Conservation (phyloP, 2,888 invertebrate species). For the Amphipyra berbera region DNA sequence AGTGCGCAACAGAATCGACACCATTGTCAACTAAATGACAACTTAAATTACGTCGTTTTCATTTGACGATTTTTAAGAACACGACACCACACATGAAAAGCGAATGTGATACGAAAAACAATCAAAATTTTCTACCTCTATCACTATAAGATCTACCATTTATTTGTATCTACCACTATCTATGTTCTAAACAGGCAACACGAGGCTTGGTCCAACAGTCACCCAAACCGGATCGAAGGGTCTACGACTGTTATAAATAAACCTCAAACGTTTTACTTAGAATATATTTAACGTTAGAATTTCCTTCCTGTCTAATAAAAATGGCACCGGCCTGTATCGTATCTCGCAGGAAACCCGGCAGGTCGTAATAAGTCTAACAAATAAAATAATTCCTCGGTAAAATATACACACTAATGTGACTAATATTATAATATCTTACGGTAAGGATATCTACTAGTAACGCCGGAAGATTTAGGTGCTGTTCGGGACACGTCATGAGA, state of each 20-base stretch:
- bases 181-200: slow-evolving; percentile 8
- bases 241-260: slow-evolving; percentile 75
- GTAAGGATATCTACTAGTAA: slow-evolving; percentile 87
- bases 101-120: slow-evolving; percentile 1
- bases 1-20: too few relatives aligned
- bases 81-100: neutral
- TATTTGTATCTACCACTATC: neutral
- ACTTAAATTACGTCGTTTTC: too few relatives aligned
- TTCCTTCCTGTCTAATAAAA: slow-evolving; percentile 90
- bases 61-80: too few relatives aligned
- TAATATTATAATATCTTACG: slow-evolving; percentile 88
- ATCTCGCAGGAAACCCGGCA: slow-evolving; percentile 83
- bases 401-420: slow-evolving; percentile 89
- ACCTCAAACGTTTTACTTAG: slow-evolving; percentile 77
- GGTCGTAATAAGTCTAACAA: slow-evolving; percentile 87
- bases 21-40: too few relatives aligned
- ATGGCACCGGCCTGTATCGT: slow-evolving; percentile 80
- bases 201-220: slow-evolving; percentile 26
- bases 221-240: slow-evolving; percentile 67
- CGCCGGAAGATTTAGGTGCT: slow-evolving; percentile 86
- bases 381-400: slow-evolving; percentile 88
- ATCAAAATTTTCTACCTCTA: slow-evolving; percentile 12
- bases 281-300: slow-evolving; percentile 87
- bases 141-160: neutral
- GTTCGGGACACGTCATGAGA: slow-evolving; percentile 67